Evolutionary conservation across 2,888 invertebrate species (phyloP), one percentile per base, ranked within the genome.

Genomic region (Mythimna lalbum): DNA sequence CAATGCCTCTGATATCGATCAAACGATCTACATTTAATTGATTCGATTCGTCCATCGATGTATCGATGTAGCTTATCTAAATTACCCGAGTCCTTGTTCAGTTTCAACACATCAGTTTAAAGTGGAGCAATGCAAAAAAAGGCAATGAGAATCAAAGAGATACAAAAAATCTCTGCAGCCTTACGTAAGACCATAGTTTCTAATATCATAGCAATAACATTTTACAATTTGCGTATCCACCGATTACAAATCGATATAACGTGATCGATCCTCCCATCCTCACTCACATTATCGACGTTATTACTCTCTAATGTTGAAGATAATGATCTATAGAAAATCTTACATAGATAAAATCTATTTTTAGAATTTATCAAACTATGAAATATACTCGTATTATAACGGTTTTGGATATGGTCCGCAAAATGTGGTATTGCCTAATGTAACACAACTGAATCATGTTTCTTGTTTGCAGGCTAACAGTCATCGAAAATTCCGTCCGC

Each of bases 391-490:
- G n/a, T 27, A 56, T 60, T 67, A 68, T 47, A 63, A 63, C 61
- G 14, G 21, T 69, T 68, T 63, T 63, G 2, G 14, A 61, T 53
- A 47, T 52, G 12, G 21, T 31, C 21, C 49, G 19, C 47, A 57
- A 69, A 77, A 73, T 76, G 49, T 72, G 36, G 59, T 59, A 77
- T 77, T 81, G 69, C 73, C 80, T 75, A 72, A 78, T 76, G 52
- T 80, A 75, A 78, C 81, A 81, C 55, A 63, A 52, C 76, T 85
- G 81, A 84, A 76, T 83, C 76, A 82, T 72, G 76, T 67, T 73
- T 83, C 84, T 69, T 81, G 90, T 90, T 93, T 93, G 60, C 92
- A 94, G 94, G 94, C 93, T 92, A 85, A 88, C 83, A 89, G 86
- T 88, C 86, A 90, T 89, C 87, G 86, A 86, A 80, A 87, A 90